Evolutionary conservation across 2,888 invertebrate species (phyloP), one percentile per base, ranked within the genome.

Genomic region (Agonopterix arenella): DNA sequence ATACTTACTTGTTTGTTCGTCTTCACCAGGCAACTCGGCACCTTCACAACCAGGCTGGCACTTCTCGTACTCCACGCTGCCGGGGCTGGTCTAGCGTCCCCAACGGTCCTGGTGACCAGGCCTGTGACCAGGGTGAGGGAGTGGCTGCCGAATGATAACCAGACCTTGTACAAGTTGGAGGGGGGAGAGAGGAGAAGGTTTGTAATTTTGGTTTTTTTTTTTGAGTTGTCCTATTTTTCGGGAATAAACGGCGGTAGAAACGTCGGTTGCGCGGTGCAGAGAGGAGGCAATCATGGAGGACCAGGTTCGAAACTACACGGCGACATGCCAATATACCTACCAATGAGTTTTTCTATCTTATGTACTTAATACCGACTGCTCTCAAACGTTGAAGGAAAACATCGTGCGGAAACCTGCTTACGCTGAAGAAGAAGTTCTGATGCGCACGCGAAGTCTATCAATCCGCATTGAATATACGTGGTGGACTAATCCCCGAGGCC

Each of bases 91-190:
- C 58, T 79, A n/a, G 85, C 86, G 1, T 81, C 76, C 7, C 86
- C 86, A 5, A 76, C 85, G 1, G 80, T 84, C 2, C 63, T 86
- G 50, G 80, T 85, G 52, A 75, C 78, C 40, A 70, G 83, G 9
- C 79, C 80, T 0, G 54, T 71, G 0, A 50, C 74, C 36, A 75
- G 76, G 48, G 61, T 76, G 2, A 64, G 75, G 36, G 81, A 85
- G 50, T 86, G 84, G 84, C 67, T 88, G 51, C 85, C 85, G 0
- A 79, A 74, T 54, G 88, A 89, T 57, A 88, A 88, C 59, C 88
- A 89, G 62, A 86, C 85, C 0, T 55, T 84, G 1, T 86, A 84
- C 50, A 72, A 66, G 9, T 57, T 89, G n/a, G 70, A 63, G 3
- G 75, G 73, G 44, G 83, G 83, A 1, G 85, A 88, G 53, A 73